phyloP scores from a whole-genome alignment of 1,140 invertebrate genomes.

The Chrysomallon squamiferum region DNA sequence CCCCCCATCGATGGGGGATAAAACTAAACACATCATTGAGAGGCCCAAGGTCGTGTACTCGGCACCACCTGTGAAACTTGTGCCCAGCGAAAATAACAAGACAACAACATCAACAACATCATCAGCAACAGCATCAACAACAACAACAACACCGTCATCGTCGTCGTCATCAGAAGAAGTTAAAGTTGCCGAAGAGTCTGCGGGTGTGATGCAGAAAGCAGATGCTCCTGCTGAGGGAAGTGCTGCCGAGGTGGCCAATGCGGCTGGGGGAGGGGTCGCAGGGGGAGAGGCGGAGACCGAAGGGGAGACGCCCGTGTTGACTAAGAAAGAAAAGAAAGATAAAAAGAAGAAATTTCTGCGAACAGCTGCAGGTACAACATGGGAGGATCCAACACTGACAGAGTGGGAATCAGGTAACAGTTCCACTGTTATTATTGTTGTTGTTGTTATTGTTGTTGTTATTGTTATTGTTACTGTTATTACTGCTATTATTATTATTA shows the following conservation, averaged over 20 bases:
- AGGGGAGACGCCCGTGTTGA: slow-evolving; percentile 2
- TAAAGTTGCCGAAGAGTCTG: slow-evolving; percentile 8
- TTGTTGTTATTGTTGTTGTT: no score
- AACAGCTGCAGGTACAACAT: slow-evolving; percentile 89
- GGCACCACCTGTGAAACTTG: slow-evolving; percentile 44
- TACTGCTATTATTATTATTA: no score
- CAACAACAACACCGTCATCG: no score
- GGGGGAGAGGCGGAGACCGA: slow-evolving; percentile 9
- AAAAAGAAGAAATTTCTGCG: slow-evolving; percentile 82
- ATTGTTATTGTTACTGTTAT: no score
- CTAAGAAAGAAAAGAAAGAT: slow-evolving; percentile 66
- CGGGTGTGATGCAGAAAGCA: not conserved
- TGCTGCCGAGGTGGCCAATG: not conserved
- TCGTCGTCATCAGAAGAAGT: slow-evolving; percentile 7
- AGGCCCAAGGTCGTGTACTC: slow-evolving; percentile 57
- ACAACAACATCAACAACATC: slow-evolving; percentile 57
- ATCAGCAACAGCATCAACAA: not conserved
- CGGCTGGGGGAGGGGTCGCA: not conserved
- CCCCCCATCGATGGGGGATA: no score
- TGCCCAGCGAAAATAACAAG: slow-evolving; percentile 28
- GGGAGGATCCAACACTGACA: slow-evolving; percentile 89
- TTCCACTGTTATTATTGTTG: no score
- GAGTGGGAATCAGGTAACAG: slow-evolving; percentile 87
- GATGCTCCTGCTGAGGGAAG: not conserved
- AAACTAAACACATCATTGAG: slow-evolving; percentile 26